These are phyloP conservation scores for Trachurus trachurus DNA, from an alignment of 2,797 vertebrate species.

Conservation along the genomic window DNA sequence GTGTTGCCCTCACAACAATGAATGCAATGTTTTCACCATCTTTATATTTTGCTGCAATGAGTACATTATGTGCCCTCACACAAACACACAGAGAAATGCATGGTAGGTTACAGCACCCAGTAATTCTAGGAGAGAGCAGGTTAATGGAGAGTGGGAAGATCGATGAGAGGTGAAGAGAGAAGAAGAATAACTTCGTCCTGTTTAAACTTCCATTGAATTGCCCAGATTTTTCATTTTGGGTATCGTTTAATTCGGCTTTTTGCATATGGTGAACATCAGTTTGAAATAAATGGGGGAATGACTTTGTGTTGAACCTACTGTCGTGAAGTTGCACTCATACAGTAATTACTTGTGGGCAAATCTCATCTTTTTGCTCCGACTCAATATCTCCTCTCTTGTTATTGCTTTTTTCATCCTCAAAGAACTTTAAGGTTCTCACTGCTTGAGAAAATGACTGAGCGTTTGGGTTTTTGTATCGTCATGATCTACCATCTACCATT, in stretches of 20 bases:
- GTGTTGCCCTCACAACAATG: neutral
- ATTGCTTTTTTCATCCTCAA: conserved; percentile 1
- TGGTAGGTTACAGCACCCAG: neutral
- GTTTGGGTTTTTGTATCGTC: neutral
- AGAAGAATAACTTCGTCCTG: conserved; percentile 47
- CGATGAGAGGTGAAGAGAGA: conserved; percentile 52
- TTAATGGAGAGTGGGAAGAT: conserved; percentile 57
- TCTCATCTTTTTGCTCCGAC: neutral
- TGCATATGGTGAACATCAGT: neutral
- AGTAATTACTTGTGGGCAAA: conserved; percentile 1
- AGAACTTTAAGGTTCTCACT: neutral
- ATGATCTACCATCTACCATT: neutral
- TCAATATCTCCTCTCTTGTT: neutral
- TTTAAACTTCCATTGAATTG: conserved; percentile 35
- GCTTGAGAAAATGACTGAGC: neutral
- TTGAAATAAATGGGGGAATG: conserved; percentile 10
- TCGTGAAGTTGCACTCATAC: neutral
- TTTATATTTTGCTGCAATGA: neutral
- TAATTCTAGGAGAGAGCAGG: conserved; percentile 26
- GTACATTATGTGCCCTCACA: neutral
- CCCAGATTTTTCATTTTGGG: conserved; percentile 41
- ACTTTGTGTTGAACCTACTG: neutral
- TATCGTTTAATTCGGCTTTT: conserved; percentile 27
- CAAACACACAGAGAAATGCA: conserved; percentile 5
- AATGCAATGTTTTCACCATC: neutral